Base-by-base conservation (phyloP, 2,113 vertebrate species). In the Halcyon malimbica region DNA sequence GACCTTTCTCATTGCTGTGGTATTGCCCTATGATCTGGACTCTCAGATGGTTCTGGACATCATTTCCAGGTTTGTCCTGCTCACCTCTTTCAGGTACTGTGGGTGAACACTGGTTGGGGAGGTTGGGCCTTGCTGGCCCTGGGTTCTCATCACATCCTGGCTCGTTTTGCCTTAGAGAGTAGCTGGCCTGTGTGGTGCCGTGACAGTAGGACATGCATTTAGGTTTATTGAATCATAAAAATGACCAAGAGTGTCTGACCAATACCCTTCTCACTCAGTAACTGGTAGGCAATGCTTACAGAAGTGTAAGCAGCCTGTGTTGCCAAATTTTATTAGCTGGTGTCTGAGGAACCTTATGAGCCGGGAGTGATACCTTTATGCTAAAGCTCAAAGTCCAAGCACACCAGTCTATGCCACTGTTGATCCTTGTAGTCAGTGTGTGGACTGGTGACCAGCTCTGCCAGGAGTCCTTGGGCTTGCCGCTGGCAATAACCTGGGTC, bases 1-100 rank as follows among this genome's bases (percentile, higher is more conserved):
- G 59, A 31, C 14, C 13, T 64, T 2, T 76, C 51, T 59, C 3
- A 1, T 37, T 2, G 1, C 26, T 0, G 0, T 13, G 10, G 14
- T 29, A 1, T 54, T 64, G 29, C 35, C 21, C 76, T 28, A 7
- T 54, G 39, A 28, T 16, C 19, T 42, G 71, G 11, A 50, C 14
- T 89, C 14, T 18, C 2, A 1, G 21, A 42, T 76, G 63, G 4
- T 25, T 76, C 80, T 8, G 4, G n/a, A 4, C 5, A 0, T 64
- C 1, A 0, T 62, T 53, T 87, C 48, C 48, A 94, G 73, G 67
- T 93, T 73, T 80, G 90, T 91, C 19, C 10, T 83, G 13, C 21
- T 83, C 18, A 5, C 14, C 9, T 80, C 13, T 2, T 59, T 73
- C 8, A 11, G 25, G 8, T 13, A 10, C 10, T 64, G 24, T 54